phyloP scores from a whole-genome alignment of 2,797 vertebrate genomes.

The Acipenser oxyrinchus region DNA sequence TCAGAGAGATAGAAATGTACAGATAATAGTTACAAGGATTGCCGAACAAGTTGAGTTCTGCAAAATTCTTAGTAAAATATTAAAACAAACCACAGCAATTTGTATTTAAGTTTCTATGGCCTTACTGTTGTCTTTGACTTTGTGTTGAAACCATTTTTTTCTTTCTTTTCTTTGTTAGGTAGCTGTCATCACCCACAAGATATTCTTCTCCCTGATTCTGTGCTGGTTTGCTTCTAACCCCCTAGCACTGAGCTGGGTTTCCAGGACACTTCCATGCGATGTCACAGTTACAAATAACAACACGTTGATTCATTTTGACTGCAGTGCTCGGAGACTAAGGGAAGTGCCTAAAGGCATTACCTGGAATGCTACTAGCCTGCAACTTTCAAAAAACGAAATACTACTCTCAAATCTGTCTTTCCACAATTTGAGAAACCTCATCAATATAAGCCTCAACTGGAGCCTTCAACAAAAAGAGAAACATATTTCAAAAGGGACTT shows the following conservation, averaged over 20 bases:
- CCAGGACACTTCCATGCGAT: slow-evolving; percentile 72
- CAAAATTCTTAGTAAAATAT: too few relatives aligned
- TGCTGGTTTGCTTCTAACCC: slow-evolving; percentile 42
- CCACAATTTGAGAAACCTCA: slow-evolving; percentile 51
- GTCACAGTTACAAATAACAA: slow-evolving; percentile 34
- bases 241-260: slow-evolving; percentile 49
- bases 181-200: slow-evolving; percentile 25
- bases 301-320: slow-evolving; percentile 57
- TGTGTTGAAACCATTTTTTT: not conserved
- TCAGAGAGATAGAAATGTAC: too few relatives aligned
- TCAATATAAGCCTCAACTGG: slow-evolving; percentile 62
- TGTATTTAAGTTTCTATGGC: too few relatives aligned
- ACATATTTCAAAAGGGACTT: slow-evolving; percentile 44
- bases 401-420: slow-evolving; percentile 48
- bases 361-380: slow-evolving; percentile 63
- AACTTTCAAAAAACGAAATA: slow-evolving; percentile 74
- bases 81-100: too few relatives aligned
- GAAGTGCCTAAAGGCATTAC: slow-evolving; percentile 64
- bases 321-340: slow-evolving; percentile 47
- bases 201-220: slow-evolving; percentile 41
- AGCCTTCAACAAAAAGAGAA: slow-evolving; percentile 49
- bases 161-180: slow-evolving; percentile 36
- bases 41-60: too few relatives aligned
- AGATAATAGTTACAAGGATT: too few relatives aligned
- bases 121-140: too few relatives aligned